phyloP scores from a whole-genome alignment of 2,797 vertebrate genomes.

The Schizothorax lantsangensis region DNA sequence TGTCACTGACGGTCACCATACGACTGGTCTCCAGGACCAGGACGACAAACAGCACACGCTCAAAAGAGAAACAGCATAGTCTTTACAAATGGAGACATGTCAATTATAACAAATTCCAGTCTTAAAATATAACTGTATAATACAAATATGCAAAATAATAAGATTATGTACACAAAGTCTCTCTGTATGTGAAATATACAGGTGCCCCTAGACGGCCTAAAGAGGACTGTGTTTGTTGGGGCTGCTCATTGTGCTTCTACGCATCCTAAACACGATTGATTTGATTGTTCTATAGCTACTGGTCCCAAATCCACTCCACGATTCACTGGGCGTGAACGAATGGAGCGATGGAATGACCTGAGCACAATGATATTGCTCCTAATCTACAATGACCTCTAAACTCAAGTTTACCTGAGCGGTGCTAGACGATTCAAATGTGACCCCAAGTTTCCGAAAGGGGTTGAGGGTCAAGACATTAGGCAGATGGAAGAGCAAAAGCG shows the following conservation, averaged over 20 bases:
- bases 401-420: conserved; percentile 59
- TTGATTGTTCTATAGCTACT: conserved; percentile 57
- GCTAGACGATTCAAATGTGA: conserved; percentile 33
- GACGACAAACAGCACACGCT: conserved; percentile 48
- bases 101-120: conserved; percentile 76
- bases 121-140: conserved; percentile 74
- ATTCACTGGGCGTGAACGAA: conserved; percentile 1
- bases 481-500: background rate
- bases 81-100: conserved; percentile 77
- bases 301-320: conserved; percentile 58
- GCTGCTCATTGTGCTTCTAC: conserved; percentile 59
- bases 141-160: conserved; percentile 73
- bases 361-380: conserved; percentile 59
- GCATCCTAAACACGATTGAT: conserved; percentile 42
- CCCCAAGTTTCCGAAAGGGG: background rate
- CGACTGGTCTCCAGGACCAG: conserved; percentile 58
- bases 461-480: conserved; percentile 14
- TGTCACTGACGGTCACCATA: conserved; percentile 52
- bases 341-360: conserved; percentile 49
- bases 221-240: conserved; percentile 50
- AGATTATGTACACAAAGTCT: conserved; percentile 70
- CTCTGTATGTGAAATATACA: conserved; percentile 58
- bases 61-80: conserved; percentile 66
- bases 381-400: conserved; percentile 57
- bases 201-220: conserved; percentile 49